These are phyloP conservation scores for Atrichornis clamosus DNA, from an alignment of 2,113 vertebrate genomes.

Conservation along the genomic window DNA sequence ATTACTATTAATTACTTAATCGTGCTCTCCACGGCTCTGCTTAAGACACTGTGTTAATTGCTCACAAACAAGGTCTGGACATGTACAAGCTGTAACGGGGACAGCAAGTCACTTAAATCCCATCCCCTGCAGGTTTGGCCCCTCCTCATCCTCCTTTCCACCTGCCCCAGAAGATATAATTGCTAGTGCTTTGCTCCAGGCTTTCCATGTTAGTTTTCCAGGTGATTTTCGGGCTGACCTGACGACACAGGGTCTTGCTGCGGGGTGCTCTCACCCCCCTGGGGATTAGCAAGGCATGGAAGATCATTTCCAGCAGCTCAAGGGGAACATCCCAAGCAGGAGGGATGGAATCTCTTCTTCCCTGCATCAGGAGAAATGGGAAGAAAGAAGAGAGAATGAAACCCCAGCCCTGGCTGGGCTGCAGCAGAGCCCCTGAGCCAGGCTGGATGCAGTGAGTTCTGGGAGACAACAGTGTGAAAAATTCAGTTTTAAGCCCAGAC, in stretches of 20 bases:
- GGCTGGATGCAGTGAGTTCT: background rate
- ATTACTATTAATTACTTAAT: slow-evolving; percentile 8
- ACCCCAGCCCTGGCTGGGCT: background rate
- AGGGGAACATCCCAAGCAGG: too few relatives aligned
- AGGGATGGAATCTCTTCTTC: background rate
- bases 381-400: background rate
- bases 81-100: background rate
- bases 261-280: background rate
- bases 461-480: background rate
- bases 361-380: background rate
- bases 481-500: background rate
- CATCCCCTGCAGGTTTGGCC: background rate
- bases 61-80: background rate
- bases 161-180: background rate
- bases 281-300: too few relatives aligned
- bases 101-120: background rate
- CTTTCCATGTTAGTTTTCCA: background rate
- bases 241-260: background rate
- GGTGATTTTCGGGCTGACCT: background rate
- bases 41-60: background rate
- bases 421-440: rapidly evolving
- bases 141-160: background rate
- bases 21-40: rapidly evolving
- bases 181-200: background rate
- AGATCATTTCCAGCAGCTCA: background rate